Base-by-base conservation (phyloP, 2,888 invertebrate species). In the Anagyrus pseudococci region DNA sequence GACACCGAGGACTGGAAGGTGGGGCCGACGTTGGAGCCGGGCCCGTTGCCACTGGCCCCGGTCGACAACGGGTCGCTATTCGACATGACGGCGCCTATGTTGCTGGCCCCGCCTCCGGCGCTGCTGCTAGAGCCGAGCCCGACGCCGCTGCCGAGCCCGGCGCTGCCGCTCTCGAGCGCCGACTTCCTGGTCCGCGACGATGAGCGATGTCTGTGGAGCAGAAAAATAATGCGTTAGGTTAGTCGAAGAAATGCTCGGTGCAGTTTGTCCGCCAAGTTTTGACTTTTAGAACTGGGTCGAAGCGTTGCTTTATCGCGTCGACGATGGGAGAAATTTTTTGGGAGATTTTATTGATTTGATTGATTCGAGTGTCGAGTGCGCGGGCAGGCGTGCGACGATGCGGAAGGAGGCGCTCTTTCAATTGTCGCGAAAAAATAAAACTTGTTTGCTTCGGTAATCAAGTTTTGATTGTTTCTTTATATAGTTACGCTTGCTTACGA, bases 141-240 rank as follows among this genome's bases (percentile, higher is more conserved):
- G 26, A 47, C 23, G 57, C 53, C 44, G 61, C 56, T 48, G n/a
- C 33, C 33, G 58, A 57, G 60, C 33, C 63, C 69, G 59, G 69
- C 69, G 60, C 74, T 75, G 64, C 76, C 74, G 67, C 88, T 87
- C 86, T 89, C 84, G 75, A 71, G 70, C 64, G 76, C 75, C 62
- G 80, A 70, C 72, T 82, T 83, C 47, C 81, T 78, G 55, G 80
- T 77, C 68, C 83, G 78, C 69, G 83, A 82, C 69, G 83, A 82
- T 67, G 83, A 83, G 69, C 83, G 83, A 77, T 83, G 83, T 67
- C 79, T 80, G 69, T 20, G 53, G 61, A 37, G 40, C 20, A 43
- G 6, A 19, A 25, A n/a, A n/a, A n/a, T n/a, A n/a, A n/a, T n/a
- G n/a, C n/a, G n/a, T n/a, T n/a, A n/a, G n/a, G n/a, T n/a, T n/a